A percentile compares a stretch with the other conserved stretches of the same genome.
Evolutionary conservation across 2,113 vertebrate species (phyloP).

Genomic region (Lagenorhynchus albirostris): DNA sequence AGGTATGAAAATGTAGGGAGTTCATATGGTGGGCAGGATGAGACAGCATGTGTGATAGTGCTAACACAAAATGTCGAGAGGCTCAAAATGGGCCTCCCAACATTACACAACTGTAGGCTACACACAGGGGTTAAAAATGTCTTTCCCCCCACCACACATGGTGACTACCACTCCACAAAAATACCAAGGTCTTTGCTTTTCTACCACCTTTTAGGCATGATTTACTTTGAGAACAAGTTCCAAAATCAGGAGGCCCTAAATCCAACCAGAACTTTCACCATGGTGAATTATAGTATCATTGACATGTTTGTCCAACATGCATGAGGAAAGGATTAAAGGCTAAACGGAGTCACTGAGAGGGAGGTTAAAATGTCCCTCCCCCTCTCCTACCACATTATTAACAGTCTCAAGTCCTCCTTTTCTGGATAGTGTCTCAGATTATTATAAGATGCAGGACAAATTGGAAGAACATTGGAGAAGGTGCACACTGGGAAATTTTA

Average conservation of each 20-base stretch:
- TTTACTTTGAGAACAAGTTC: neutral
- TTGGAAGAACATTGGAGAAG: neutral
- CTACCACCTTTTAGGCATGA: neutral
- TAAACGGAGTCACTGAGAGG: neutral
- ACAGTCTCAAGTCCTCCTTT: neutral
- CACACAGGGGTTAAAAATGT: neutral
- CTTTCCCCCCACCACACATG: neutral
- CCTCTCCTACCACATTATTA: accelerated
- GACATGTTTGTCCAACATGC: neutral
- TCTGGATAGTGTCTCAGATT: neutral
- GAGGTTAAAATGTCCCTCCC: neutral
- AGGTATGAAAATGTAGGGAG: neutral
- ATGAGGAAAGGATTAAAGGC: neutral
- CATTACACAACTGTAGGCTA: neutral
- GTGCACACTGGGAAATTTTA: neutral
- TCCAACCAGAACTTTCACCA: neutral
- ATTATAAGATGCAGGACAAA: neutral
- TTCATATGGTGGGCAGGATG: neutral
- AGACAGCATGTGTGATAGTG: neutral
- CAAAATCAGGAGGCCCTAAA: neutral
- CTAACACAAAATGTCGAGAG: neutral
- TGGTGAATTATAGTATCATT: neutral
- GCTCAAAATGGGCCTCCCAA: neutral
- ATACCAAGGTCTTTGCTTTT: neutral
- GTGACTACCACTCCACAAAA: neutral